phyloP scores from a whole-genome alignment of 1,140 invertebrate genomes.

The Rhopalosiphum padi region DNA sequence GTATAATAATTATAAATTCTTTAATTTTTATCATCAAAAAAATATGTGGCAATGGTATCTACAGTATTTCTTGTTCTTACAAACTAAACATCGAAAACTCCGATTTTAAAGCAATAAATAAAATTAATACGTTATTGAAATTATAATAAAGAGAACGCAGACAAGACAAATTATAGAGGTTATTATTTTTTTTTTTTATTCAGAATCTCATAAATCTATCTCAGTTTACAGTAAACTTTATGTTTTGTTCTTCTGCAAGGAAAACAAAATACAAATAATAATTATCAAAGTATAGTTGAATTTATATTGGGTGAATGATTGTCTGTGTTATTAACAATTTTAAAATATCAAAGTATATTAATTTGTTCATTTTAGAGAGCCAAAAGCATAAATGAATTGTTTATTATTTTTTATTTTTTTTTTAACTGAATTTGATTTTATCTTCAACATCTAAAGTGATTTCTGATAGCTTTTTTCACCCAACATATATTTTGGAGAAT shows the following conservation, averaged over 20 bases:
- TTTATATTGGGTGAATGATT: not conserved
- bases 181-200: not conserved
- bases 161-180: not conserved
- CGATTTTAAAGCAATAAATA: not conserved
- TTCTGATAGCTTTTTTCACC: no score
- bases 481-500: not conserved
- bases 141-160: not conserved
- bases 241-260: not conserved
- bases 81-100: not conserved
- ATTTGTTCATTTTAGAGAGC: not conserved
- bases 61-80: not conserved
- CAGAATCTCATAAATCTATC: not conserved
- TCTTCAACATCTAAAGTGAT: not conserved
- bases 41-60: not conserved
- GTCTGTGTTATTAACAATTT: not conserved
- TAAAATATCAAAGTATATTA: not conserved
- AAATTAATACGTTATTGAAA: not conserved
- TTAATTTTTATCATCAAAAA: not conserved
- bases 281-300: not conserved
- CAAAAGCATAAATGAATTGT: not conserved
- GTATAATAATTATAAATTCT: not conserved
- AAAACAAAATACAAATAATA: not conserved
- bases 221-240: not conserved
- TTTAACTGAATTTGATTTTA: not conserved
- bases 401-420: not conserved